Conservation (phyloP, 2,113 vertebrate genomes). For the Halichoerus grypus region DNA sequence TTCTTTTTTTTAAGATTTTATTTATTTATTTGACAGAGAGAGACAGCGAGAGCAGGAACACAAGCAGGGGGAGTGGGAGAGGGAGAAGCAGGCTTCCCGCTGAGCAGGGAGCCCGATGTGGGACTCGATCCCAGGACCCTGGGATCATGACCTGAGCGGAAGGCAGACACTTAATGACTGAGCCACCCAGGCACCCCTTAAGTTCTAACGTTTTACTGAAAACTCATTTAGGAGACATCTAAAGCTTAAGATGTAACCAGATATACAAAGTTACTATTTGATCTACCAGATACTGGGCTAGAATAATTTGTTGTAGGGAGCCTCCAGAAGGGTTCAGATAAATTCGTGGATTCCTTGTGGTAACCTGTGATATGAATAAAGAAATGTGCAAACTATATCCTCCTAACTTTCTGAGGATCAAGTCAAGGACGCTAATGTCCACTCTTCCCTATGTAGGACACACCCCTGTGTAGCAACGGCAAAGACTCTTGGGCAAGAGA, state of each 20-base stretch:
- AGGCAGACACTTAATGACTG: too few species aligned
- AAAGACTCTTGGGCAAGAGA: background rate
- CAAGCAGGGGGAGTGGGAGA: too few species aligned
- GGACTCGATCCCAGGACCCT: too few species aligned
- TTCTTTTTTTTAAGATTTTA: too few species aligned
- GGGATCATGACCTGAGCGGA: too few species aligned
- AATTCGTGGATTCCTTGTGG: slow-evolving; percentile 23
- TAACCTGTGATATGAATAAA: slow-evolving; percentile 19
- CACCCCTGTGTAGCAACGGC: background rate
- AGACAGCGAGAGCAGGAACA: too few species aligned
- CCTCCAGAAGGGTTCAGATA: slow-evolving; percentile 4
- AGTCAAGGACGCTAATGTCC: background rate
- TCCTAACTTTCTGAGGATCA: background rate
- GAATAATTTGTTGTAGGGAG: background rate
- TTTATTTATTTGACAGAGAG: too few species aligned
- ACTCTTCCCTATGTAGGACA: background rate
- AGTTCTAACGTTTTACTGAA: slow-evolving; percentile 57
- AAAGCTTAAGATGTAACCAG: background rate
- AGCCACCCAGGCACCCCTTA: background rate
- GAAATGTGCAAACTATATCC: background rate
- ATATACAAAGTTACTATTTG: background rate
- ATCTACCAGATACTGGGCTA: background rate
- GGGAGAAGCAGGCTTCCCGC: too few species aligned
- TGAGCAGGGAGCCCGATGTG: too few species aligned
- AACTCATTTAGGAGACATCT: slow-evolving; percentile 51